A percentile compares a stretch with the other conserved stretches of the same genome.
phyloP scores from a whole-genome alignment of 2,888 invertebrate genomes.

The Drosophila longiperda region DNA sequence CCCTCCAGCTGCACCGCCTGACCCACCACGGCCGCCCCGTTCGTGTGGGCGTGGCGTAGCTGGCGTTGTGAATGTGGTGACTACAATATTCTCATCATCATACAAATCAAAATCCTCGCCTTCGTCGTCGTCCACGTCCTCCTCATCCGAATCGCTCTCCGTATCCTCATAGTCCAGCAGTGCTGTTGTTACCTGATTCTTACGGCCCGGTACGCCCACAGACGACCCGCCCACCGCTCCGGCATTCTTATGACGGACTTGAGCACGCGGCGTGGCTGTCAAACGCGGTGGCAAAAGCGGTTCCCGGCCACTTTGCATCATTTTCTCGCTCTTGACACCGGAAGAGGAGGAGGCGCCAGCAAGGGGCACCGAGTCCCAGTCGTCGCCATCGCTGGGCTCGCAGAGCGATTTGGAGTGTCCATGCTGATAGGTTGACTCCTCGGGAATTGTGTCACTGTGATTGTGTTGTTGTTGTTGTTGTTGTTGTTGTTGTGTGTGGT shows the following conservation, averaged over 20 bases:
- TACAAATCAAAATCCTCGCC: slow-evolving; percentile 85
- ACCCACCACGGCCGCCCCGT: slow-evolving; percentile 35
- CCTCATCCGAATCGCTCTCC: slow-evolving; percentile 82
- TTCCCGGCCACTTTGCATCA: slow-evolving; percentile 83
- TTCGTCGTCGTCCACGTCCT: slow-evolving; percentile 82
- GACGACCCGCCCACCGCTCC: slow-evolving; percentile 60
- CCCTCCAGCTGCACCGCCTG: slow-evolving; percentile 21
- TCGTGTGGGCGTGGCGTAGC: slow-evolving; percentile 54
- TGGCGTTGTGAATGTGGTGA: slow-evolving; percentile 79
- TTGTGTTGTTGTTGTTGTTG: slow-evolving; percentile 40
- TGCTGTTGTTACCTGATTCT: slow-evolving; percentile 86
- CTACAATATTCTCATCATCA: slow-evolving; percentile 85
- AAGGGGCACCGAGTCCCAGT: slow-evolving; percentile 83
- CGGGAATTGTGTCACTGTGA: slow-evolving; percentile 89
- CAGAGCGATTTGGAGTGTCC: slow-evolving; percentile 88
- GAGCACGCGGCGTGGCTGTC: slow-evolving; percentile 87
- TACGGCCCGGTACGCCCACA: slow-evolving; percentile 81
- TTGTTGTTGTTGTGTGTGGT: slow-evolving; percentile 32
- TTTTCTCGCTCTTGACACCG: slow-evolving; percentile 76
- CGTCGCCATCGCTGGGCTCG: slow-evolving; percentile 86
- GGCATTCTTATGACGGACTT: slow-evolving; percentile 86
- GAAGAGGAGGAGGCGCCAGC: slow-evolving; percentile 73
- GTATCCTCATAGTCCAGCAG: slow-evolving; percentile 87
- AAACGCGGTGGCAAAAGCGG: slow-evolving; percentile 87
- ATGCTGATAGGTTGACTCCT: slow-evolving; percentile 87